phyloP scores from a whole-genome alignment of 2,797 vertebrate species.

The Callimico goeldii region DNA sequence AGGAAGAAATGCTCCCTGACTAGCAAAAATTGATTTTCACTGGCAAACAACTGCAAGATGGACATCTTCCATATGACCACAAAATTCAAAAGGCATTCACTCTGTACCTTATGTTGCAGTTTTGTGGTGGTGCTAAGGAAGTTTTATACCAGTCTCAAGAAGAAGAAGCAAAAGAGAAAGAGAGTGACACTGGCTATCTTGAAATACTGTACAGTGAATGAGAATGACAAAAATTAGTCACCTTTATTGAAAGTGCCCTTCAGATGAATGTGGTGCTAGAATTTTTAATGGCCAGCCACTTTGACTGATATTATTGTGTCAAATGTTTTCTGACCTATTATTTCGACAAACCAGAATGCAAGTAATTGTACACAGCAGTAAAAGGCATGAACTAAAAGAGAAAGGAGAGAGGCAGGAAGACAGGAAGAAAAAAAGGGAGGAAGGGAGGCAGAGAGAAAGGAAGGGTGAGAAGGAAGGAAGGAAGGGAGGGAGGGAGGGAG shows the following conservation, averaged over 20 bases:
- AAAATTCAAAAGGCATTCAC: neutral
- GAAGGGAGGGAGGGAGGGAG: neutral
- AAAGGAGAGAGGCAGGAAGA: neutral
- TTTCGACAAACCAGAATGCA: neutral
- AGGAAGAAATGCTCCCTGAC: neutral
- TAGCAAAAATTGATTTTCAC: neutral
- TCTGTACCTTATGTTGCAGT: neutral
- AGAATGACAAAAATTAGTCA: neutral
- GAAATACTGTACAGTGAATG: neutral
- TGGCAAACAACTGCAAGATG: neutral
- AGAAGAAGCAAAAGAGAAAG: neutral
- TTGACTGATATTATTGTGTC: neutral
- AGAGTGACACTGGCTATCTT: neutral
- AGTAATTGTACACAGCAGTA: neutral
- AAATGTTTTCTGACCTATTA: neutral
- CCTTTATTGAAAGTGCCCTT: neutral
- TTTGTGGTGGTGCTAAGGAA: neutral
- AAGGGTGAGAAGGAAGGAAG: no score
- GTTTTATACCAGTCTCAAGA: neutral
- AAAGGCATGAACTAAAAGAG: neutral
- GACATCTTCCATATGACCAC: neutral
- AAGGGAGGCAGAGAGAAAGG: no score
- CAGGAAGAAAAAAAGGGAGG: no score
- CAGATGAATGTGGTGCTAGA: neutral
- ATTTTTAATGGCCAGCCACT: neutral